Conservation (phyloP, 1,140 invertebrate species). For the Bombus picipes region DNA sequence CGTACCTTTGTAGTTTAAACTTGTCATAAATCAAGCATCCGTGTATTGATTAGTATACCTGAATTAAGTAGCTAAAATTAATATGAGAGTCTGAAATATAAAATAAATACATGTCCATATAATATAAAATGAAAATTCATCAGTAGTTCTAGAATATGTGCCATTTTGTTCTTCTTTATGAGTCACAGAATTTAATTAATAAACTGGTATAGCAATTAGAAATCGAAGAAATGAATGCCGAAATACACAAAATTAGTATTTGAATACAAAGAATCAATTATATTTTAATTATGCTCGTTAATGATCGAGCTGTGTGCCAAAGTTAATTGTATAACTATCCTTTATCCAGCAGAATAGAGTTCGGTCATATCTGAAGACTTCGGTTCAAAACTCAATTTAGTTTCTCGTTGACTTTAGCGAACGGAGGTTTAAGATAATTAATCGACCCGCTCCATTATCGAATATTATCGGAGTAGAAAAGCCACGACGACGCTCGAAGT, state of each 20-base stretch:
- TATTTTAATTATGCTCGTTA: background rate
- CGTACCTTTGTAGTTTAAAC: too few species aligned
- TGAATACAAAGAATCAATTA: background rate
- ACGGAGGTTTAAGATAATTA: slow-evolving; percentile 37
- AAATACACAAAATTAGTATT: background rate
- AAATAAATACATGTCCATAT: background rate
- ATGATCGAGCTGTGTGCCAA: background rate
- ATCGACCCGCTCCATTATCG: slow-evolving; percentile 36
- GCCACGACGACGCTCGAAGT: slow-evolving; percentile 27
- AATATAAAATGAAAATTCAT: background rate
- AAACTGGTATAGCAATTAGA: background rate
- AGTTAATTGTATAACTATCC: background rate
- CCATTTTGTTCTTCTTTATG: too few species aligned
- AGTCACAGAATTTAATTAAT: background rate
- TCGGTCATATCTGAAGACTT: background rate
- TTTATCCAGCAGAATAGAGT: background rate
- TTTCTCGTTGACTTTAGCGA: slow-evolving; percentile 21
- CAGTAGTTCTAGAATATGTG: background rate
- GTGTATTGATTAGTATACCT: background rate
- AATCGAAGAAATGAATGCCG: background rate
- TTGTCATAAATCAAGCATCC: background rate
- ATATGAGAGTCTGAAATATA: background rate
- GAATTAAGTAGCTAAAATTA: background rate
- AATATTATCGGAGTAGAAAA: slow-evolving; percentile 36
- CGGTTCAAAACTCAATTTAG: slow-evolving; percentile 18